Evolutionary conservation across 2,113 vertebrate species (phyloP).

Genomic region (Lepus timidus): DNA sequence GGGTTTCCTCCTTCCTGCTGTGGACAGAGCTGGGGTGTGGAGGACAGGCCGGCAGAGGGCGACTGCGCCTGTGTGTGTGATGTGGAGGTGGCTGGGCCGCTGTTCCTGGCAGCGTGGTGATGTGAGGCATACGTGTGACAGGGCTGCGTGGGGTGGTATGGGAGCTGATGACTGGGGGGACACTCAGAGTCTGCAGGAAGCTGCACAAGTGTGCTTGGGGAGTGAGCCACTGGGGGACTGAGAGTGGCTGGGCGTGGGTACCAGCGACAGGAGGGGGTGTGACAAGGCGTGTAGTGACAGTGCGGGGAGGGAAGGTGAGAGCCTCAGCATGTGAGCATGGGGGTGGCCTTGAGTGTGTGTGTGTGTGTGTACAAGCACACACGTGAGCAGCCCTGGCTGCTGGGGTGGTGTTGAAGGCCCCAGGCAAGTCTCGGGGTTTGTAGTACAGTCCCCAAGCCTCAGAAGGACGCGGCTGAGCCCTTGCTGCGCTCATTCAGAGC

Average conservation of each 20-base stretch:
- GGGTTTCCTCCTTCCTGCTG: conserved; percentile 67
- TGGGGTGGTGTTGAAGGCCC: background rate
- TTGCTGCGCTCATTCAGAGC: background rate
- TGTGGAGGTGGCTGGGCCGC: background rate
- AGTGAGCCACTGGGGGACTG: conserved; percentile 43
- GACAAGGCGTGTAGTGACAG: conserved; percentile 17
- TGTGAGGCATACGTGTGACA: conserved; percentile 21
- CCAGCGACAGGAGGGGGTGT: background rate
- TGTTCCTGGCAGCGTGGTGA: background rate
- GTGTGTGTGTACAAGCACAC: background rate
- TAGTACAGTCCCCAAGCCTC: conserved; percentile 10
- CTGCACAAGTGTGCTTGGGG: conserved; percentile 27
- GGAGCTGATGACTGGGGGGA: conserved; percentile 42
- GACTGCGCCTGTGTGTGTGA: background rate
- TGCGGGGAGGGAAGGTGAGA: conserved; percentile 42
- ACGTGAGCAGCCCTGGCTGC: background rate
- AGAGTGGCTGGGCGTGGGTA: conserved; percentile 51
- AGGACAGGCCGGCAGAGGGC: conserved; percentile 52
- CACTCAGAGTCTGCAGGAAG: conserved; percentile 67
- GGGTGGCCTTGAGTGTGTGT: background rate
- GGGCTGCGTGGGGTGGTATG: background rate
- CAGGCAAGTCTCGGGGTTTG: background rate
- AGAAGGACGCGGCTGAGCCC: background rate
- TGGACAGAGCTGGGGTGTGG: conserved; percentile 53
- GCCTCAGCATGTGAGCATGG: background rate